A percentile compares a stretch with the other conserved stretches of the same genome.
Conservation (phyloP, 1,140 invertebrate species). For the Zaprionus vittiger region DNA sequence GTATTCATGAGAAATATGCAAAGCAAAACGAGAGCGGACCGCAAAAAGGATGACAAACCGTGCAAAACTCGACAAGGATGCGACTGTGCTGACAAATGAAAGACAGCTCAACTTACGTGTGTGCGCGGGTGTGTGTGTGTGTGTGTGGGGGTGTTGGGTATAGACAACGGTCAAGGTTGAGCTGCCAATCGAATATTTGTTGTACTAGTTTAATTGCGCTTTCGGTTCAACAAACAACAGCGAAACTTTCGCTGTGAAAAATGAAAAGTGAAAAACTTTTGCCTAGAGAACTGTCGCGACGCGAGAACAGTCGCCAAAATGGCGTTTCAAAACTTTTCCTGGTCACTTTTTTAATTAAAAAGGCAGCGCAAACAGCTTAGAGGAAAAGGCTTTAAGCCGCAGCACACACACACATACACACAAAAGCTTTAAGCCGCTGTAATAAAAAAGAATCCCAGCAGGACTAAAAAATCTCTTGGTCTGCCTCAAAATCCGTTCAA, state of each 20-base stretch:
- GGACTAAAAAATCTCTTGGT: conserved; percentile 7
- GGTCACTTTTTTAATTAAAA: conserved; percentile 78
- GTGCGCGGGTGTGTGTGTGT: not conserved
- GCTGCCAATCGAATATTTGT: conserved; percentile 33
- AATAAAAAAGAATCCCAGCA: not conserved
- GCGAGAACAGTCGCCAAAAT: conserved; percentile 23
- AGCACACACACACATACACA: not conserved
- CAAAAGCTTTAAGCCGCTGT: not conserved
- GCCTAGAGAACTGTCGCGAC: conserved; percentile 39
- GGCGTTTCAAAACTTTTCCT: conserved; percentile 28
- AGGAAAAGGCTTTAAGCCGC: conserved; percentile 15
- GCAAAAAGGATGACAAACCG: conserved; percentile 66
- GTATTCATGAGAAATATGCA: conserved; percentile 66
- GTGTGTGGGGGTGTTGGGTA: conserved; percentile 17
- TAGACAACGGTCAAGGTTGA: conserved; percentile 44
- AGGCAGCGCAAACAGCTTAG: conserved; percentile 30
- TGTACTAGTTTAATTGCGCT: conserved; percentile 19
- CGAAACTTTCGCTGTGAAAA: conserved; percentile 2
- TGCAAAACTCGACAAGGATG: conserved; percentile 61
- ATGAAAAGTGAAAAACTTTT: conserved; percentile 55
- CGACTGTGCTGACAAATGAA: conserved; percentile 43
- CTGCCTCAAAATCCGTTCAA: conserved; percentile 60
- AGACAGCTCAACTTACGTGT: conserved; percentile 20
- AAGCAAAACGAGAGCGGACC: conserved; percentile 39
- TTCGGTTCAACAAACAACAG: conserved; percentile 23